Conservation (phyloP, 2,888 invertebrate species). For the Platynereis dumerilii region DNA sequence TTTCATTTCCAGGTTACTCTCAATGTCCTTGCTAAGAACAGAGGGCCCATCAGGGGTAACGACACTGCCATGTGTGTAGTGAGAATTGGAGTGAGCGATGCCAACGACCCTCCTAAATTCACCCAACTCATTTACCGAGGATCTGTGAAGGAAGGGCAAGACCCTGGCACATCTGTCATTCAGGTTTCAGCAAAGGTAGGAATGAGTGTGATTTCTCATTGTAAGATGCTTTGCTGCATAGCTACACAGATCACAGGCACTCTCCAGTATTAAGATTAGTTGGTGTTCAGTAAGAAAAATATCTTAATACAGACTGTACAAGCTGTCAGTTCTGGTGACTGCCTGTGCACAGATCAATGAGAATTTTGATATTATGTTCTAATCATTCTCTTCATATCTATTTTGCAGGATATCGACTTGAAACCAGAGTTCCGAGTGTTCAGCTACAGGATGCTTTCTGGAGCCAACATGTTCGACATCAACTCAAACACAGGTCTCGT, state of each 20-base stretch:
- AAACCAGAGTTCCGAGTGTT: constrained; percentile 43
- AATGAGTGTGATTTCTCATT: too few relatives aligned
- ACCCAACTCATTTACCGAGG: constrained; percentile 77
- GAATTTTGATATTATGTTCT: too few relatives aligned
- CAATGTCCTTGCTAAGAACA: constrained; percentile 92
- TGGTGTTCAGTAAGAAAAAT: too few relatives aligned
- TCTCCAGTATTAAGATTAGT: too few relatives aligned
- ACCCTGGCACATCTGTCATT: constrained; percentile 81
- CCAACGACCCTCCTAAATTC: constrained; percentile 95
- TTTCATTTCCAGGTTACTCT: constrained; percentile 61
- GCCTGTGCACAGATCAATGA: too few relatives aligned
- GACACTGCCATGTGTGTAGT: constrained; percentile 96
- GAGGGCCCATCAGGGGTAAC: constrained; percentile 90
- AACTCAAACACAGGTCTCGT: constrained; percentile 44
- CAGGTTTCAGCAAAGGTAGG: constrained; percentile 77
- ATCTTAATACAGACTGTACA: too few relatives aligned
- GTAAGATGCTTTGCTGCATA: too few relatives aligned
- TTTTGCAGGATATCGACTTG: constrained; percentile 47
- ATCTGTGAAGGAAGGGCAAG: constrained; percentile 85
- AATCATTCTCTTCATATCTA: too few relatives aligned
- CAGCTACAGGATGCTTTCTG: constrained; percentile 46
- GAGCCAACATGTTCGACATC: constrained; percentile 46
- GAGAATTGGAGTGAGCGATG: constrained; percentile 91
- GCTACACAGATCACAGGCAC: too few relatives aligned
- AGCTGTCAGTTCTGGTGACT: too few relatives aligned